Evolutionary conservation across 2,888 invertebrate species (phyloP), one percentile per base, ranked within the genome.

Genomic region (Drosophila helvetica): DNA sequence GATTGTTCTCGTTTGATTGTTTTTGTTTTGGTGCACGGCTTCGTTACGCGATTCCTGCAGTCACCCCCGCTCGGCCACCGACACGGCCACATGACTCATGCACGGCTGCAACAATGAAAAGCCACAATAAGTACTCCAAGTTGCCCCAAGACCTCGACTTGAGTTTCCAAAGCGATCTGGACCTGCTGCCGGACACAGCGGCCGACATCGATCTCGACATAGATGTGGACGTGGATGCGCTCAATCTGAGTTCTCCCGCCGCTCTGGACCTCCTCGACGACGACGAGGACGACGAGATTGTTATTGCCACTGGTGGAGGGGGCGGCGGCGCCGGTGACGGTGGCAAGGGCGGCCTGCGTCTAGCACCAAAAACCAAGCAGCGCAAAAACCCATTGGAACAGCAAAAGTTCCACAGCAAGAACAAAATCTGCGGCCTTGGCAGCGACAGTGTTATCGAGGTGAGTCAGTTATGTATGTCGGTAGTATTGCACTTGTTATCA

Each of bases 101-200:
- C 70, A 55, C 68, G 57, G 62, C 58, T 53, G 50, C 61, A 86
- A 82, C 78, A 86, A 91, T 91, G 91, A 91, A 91, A 91, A 88
- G 87, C 80, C 91, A 91, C 78, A 91, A 91, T 80, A 92, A 91
- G 82, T 92, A 92, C 91, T 91, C 89, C 59, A 92, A 91, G 86
- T 79, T 92, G 72, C 91, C 92, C 81, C 92, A 92, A 88, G 92
- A 92, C 86, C 90, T 91, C 83, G 92, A 92, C 90, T 86, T 91
- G 80, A 91, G 90, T 83, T 91, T 89, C 75, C 89, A 90, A 85
- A 89, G 89, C 71, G 89, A 90, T 77, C 86, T 90, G 74, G 89
- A 89, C 67, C 73, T 90, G 66, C 66, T 90, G 53, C 85, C 85
- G 75, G 90, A 90, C 68, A 88, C 89, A 22, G 80, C 81, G 43